A percentile compares a stretch with the other conserved stretches of the same genome.
phyloP scores from a whole-genome alignment of 2,113 vertebrate species.

The Phyllostomus hastatus region DNA sequence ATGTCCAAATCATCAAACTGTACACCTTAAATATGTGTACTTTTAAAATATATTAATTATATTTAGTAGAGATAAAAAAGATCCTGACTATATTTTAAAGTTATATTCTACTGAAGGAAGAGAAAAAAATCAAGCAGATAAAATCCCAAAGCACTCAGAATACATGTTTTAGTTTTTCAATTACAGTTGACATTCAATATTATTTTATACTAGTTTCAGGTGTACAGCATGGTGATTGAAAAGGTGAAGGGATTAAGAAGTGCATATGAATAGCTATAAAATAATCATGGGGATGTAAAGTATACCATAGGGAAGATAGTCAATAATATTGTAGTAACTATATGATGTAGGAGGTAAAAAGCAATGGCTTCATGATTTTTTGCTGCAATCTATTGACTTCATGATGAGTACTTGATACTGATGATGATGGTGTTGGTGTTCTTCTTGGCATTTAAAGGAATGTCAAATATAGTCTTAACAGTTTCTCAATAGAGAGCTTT shows the following conservation, averaged over 20 bases:
- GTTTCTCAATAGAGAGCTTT: slow-evolving; percentile 8
- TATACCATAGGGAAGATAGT: neutral
- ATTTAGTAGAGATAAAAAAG: neutral
- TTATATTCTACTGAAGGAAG: neutral
- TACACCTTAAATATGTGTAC: neutral
- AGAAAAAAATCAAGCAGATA: neutral
- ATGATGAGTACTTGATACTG: neutral
- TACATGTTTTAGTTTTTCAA: neutral
- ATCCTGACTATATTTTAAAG: slow-evolving; percentile 13
- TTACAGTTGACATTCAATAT: neutral
- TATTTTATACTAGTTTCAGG: neutral
- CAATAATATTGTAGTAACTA: neutral
- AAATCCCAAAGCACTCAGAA: neutral
- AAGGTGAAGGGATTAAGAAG: neutral
- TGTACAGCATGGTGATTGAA: neutral
- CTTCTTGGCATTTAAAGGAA: neutral
- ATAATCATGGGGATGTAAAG: neutral
- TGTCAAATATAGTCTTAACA: neutral
- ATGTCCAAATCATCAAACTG: neutral
- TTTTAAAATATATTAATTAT: neutral
- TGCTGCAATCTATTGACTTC: neutral
- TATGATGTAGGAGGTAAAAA: neutral
- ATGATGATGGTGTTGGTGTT: neutral
- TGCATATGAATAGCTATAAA: neutral
- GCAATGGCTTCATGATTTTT: neutral